Evolutionary conservation across 2,888 invertebrate genomes (phyloP), one percentile per base, ranked within the genome.

Genomic region (Apantesis nais): DNA sequence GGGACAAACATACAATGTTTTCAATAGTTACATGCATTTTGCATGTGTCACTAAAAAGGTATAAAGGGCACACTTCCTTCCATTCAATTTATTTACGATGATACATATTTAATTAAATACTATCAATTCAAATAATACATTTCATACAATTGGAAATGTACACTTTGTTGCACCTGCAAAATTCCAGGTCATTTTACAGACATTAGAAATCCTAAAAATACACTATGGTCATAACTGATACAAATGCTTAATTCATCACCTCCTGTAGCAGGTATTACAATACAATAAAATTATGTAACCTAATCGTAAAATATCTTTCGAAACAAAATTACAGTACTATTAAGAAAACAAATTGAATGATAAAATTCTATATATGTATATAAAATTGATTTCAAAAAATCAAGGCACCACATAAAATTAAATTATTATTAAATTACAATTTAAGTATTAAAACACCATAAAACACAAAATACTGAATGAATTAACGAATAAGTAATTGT

Each of bases 1-100:
- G 92, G 89, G 93, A 93, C 95, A 94, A 94, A 94, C 94, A 91
- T 94, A 93, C 94, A 94, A 93, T 94, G 93, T 92, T 92, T 93
- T 91, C 91, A 93, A 93, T 94, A 94, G 94, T 94, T 94, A 52
- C 48, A 52, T 52, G 48, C 93, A 94, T 93, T 94, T 90, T 93
- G 89, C 90, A 93, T 90, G 88, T 92, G 90, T 88, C 86, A 88
- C 88, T 90, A 89, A 87, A 93, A 93, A 92, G 91, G 91, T 94
- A 93, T 89, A 94, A 92, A 94, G 92, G 90, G 88, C 93, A 92
- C 90, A 88, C 91, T 89, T 89, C 90, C 91, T 85, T 85, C 81
- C 92, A 90, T 88, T 87, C 71, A 75, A 74, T 81, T 74, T 79
- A 82, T 79, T 76, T 73, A 83, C 71, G 71, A 64, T 71, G 75